phyloP scores from a whole-genome alignment of 2,797 vertebrate species.

The Enteromius viviparus region DNA sequence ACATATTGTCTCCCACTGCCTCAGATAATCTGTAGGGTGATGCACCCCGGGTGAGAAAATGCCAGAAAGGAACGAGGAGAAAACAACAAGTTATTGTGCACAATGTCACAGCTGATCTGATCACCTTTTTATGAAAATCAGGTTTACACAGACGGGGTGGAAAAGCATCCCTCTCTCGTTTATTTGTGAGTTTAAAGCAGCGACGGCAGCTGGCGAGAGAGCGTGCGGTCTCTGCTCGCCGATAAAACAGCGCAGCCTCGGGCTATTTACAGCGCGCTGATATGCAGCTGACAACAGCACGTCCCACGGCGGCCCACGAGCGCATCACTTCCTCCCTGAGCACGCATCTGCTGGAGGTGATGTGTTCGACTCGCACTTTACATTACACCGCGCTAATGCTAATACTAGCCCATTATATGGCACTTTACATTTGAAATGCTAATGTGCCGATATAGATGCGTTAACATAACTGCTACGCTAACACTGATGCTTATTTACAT shows the following conservation, averaged over 20 bases:
- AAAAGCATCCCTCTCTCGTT: constrained; percentile 52
- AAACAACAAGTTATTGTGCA: constrained; percentile 51
- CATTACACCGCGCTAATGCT: constrained; percentile 55
- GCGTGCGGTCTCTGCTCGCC: constrained; percentile 60
- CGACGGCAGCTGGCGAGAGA: constrained; percentile 65
- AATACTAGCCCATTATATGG: constrained; percentile 43
- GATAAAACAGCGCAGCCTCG: constrained; percentile 64
- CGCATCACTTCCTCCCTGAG: constrained; percentile 60
- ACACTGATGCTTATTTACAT: constrained; percentile 35
- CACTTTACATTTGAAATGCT: constrained; percentile 50
- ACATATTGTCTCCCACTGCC: constrained; percentile 86
- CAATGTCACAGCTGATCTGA: constrained; percentile 63
- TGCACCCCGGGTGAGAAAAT: constrained; percentile 75
- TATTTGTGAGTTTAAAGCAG: constrained; percentile 64
- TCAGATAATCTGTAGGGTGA: constrained; percentile 81
- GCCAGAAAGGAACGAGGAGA: constrained; percentile 17
- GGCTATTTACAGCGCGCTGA: constrained; percentile 70
- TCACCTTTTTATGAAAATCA: constrained; percentile 67
- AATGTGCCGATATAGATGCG: constrained; percentile 29
- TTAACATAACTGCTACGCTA: constrained; percentile 45
- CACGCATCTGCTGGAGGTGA: constrained; percentile 60
- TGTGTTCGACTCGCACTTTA: constrained; percentile 51
- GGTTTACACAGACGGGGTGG: constrained; percentile 52
- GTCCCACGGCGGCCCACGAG: constrained; percentile 56
- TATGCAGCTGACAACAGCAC: constrained; percentile 67